phyloP scores from a whole-genome alignment of 2,797 vertebrate genomes.

The Phrynocephalus forsythii region DNA sequence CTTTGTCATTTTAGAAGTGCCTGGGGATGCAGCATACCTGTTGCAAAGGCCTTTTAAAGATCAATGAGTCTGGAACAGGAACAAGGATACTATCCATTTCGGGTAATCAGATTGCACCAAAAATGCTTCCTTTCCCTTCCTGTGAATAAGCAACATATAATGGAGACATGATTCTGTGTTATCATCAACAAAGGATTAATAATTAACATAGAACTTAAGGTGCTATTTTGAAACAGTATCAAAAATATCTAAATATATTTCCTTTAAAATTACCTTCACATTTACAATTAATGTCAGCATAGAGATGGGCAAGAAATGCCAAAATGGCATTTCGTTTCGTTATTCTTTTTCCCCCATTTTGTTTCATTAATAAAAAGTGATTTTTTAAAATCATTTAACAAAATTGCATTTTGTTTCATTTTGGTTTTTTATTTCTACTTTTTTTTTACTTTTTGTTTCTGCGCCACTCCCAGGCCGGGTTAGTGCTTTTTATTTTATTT shows the following conservation, averaged over 20 bases:
- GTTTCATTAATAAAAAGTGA: no score
- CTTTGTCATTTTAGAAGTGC: constrained; percentile 3
- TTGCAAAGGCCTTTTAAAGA: constrained; percentile 8
- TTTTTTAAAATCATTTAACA: no score
- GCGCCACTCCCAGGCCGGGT: no score
- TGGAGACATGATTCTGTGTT: not conserved
- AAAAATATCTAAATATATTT: not conserved
- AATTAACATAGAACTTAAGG: no score
- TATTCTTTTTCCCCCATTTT: no score
- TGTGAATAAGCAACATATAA: not conserved
- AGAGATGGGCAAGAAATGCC: no score
- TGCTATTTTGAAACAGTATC: not conserved
- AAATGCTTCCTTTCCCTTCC: not conserved
- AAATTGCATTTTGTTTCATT: no score
- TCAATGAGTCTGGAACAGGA: not conserved
- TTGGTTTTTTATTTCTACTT: no score
- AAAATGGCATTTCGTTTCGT: no score
- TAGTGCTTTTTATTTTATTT: no score
- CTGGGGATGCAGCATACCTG: not conserved
- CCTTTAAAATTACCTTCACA: not conserved
- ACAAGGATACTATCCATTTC: not conserved
- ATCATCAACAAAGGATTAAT: not conserved
- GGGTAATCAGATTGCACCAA: not conserved
- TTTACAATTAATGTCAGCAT: not conserved
- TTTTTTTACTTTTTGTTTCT: no score